A percentile compares a stretch with the other conserved stretches of the same genome.
phyloP scores from a whole-genome alignment of 2,888 invertebrate species.

The Lampropteryx suffumata region DNA sequence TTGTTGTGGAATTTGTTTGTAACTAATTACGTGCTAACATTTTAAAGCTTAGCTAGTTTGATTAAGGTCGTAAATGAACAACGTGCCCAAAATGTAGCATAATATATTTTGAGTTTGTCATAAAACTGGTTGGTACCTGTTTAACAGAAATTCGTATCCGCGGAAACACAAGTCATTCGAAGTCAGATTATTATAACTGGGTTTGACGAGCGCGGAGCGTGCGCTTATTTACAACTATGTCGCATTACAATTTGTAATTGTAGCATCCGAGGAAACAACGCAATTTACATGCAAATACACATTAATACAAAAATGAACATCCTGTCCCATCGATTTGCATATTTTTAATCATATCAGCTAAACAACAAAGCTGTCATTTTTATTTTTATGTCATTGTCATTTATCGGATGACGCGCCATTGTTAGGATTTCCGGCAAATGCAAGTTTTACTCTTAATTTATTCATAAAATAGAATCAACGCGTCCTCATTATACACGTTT shows the following conservation, averaged over 20 bases:
- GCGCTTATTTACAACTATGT: slow-evolving; percentile 61
- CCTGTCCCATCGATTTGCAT: slow-evolving; percentile 81
- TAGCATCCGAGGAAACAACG: slow-evolving; percentile 71
- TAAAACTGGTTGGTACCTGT: not conserved
- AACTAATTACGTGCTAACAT: no score
- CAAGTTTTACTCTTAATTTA: slow-evolving; percentile 49
- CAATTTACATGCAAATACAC: slow-evolving; percentile 80
- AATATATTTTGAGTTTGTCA: slow-evolving; percentile 1
- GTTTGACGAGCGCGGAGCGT: slow-evolving; percentile 33
- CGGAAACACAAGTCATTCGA: slow-evolving; percentile 15
- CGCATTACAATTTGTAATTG: slow-evolving; percentile 72
- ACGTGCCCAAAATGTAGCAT: no score
- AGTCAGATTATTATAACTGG: slow-evolving; percentile 14
- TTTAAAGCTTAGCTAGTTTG: no score
- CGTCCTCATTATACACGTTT: slow-evolving; percentile 62
- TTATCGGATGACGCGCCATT: slow-evolving; percentile 65
- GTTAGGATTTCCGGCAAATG: slow-evolving; percentile 72
- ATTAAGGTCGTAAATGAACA: no score
- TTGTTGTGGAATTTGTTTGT: no score
- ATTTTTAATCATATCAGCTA: slow-evolving; percentile 78
- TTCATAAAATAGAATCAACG: slow-evolving; percentile 76
- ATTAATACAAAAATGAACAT: slow-evolving; percentile 78
- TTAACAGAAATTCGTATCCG: slow-evolving; percentile 6
- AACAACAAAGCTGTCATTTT: slow-evolving; percentile 67
- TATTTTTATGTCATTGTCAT: no score